Evolutionary conservation across 2,113 vertebrate species (phyloP), one percentile per base, ranked within the genome.

Genomic region (Hemiprocne comata): DNA sequence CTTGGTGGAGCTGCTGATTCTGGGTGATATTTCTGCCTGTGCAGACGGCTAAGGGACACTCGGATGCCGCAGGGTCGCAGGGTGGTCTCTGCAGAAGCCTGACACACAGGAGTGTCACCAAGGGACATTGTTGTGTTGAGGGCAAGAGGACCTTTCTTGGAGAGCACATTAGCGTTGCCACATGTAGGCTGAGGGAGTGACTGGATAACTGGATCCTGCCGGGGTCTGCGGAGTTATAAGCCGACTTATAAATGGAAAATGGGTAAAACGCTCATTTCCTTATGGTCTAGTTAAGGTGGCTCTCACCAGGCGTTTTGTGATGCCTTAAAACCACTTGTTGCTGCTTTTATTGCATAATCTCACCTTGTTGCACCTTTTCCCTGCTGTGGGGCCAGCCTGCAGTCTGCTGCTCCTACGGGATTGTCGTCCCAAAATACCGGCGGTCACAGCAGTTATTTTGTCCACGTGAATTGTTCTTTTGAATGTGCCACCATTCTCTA

Each of bases 161-260:
- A 17, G 80, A 67, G 33, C 62, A 7, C 1, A 0, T 9, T 28
- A 17, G 86, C 1, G 4, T 28, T 42, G 69, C 70, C 70, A 2
- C 65, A 0, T 66, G 62, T 53, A 10, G 83, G 60, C 89, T 77
- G 85, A 16, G 17, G 44, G 44, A 51, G 84, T 1, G 31, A 40
- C 0, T 19, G 23, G 62, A 4, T 38, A 28, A 2, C 12, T 10
- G 90, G 65, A 76, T 54, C 77, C 78, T 3, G 33, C 51, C 2
- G 21, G 70, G 25, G 31, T 34, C 70, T 69, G 70, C 23, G 2
- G 60, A 78, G 79, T 6, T 9, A 83, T 17, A n/a, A n/a, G 75
- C 83, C n/a, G 0, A 2, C 55, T 64, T 53, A 67, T 96, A 95
- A 60, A 95, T 97, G 95, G 97, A 92, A 91, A 95, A 94, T 95